These are phyloP conservation scores for Bellardia pandia DNA, from an alignment of 2,888 invertebrate species.

Conservation along the genomic window DNA sequence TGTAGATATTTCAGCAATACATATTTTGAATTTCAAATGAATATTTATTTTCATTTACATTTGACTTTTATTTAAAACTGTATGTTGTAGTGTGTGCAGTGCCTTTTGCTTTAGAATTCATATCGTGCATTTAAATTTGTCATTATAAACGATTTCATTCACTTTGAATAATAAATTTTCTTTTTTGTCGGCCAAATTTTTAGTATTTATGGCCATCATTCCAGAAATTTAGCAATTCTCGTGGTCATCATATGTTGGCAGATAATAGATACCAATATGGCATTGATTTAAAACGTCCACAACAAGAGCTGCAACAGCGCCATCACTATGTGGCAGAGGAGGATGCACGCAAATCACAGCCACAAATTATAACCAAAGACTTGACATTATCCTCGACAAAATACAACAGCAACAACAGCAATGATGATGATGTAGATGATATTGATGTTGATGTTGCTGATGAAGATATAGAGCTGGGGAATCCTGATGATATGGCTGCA, in stretches of 20 bases:
- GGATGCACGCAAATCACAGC: conserved; percentile 53
- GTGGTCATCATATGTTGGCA: conserved; percentile 88
- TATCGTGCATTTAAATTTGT: conserved; percentile 39
- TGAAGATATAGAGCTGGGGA: conserved; percentile 32
- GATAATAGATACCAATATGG: conserved; percentile 84
- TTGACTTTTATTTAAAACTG: conserved; percentile 4
- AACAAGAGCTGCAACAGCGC: conserved; percentile 27
- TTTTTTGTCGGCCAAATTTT: conserved; percentile 46
- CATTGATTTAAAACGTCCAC: conserved; percentile 81
- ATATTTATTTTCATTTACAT: background rate
- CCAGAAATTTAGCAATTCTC: conserved; percentile 89
- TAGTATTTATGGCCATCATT: conserved; percentile 92
- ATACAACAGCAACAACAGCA: conserved; percentile 43
- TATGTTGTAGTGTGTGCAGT: conserved; percentile 32
- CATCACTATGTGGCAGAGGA: conserved; percentile 6
- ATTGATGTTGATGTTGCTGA: conserved; percentile 31
- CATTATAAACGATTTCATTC: conserved; percentile 5
- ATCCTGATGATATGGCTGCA: conserved; percentile 62
- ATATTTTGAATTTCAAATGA: background rate
- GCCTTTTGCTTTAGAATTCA: conserved; percentile 23
- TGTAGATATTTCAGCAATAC: background rate
- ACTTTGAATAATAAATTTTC: conserved; percentile 24
- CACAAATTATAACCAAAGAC: conserved; percentile 76
- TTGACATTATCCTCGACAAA: conserved; percentile 66
- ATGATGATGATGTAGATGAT: conserved; percentile 20